Base-by-base conservation (phyloP, 2,888 invertebrate species). In the Eupithecia inturbata region DNA sequence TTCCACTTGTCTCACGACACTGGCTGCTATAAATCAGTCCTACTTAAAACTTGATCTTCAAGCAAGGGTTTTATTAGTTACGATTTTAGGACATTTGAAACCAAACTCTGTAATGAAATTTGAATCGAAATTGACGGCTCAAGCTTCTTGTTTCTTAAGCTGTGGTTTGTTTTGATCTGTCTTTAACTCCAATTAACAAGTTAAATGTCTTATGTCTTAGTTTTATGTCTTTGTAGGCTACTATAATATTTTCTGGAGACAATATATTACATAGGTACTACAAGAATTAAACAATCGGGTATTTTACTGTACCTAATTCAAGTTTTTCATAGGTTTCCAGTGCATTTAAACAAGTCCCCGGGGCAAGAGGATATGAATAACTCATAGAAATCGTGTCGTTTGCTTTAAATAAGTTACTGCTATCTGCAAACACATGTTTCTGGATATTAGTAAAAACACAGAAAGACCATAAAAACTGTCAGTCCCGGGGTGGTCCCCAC, bases 391-490 rank as follows among this genome's bases (percentile, higher is more conserved):
- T 78, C 91, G 88, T 84, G 9, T 78, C 89, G 89, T 81, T 22
- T 1, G 0, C 0, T 79, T 9, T 83, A 85, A 90, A 84, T 36
- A 71, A 0, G 14, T 60, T 63, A 49, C 16, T 26, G 82, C 85
- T 90, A 91, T 91, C 91, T 89, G 89, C 87, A 88, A 90, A 89
- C 93, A 93, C 89, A 88, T 93, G 93, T 92, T 89, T 81, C 79
- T 81, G 84, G 85, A 88, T 88, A 89, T 90, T 87, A 85, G 84
- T 84, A 82, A 88, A 92, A 89, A 88, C 84, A 2, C 36, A 36
- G 69, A 70, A 71, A 73, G 66, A 71, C 74, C 68, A 84, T 60
- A 88, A 88, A 90, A 89, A 86, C 82, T 79, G 75, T 81, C 80
- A 82, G 79, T 49, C 57, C 36, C 60, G 78, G 88, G 93, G 93